phyloP scores from a whole-genome alignment of 2,888 invertebrate species.

The Melanophora roralis region DNA sequence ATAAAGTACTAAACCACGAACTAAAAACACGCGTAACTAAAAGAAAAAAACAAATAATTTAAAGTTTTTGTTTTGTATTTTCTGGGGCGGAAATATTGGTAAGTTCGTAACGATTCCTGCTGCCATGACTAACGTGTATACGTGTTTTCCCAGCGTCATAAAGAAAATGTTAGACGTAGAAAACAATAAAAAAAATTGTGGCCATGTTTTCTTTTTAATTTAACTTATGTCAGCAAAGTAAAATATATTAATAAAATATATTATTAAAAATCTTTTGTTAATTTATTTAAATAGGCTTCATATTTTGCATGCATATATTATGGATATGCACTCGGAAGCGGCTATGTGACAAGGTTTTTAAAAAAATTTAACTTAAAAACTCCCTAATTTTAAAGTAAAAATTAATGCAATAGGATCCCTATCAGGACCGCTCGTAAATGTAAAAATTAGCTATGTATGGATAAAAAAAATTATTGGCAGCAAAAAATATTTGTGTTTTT shows the following conservation, averaged over 20 bases:
- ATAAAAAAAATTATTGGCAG: no score
- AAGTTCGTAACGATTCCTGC: slow-evolving; percentile 41
- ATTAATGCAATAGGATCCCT: no score
- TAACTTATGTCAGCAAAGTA: slow-evolving; percentile 9
- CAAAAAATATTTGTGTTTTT: no score
- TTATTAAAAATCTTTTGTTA: slow-evolving; percentile 45
- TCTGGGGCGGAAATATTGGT: slow-evolving; percentile 58
- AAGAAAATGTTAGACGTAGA: background rate
- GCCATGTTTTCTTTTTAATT: slow-evolving; percentile 38
- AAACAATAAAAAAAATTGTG: slow-evolving; percentile 34
- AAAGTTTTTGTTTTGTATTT: slow-evolving; percentile 35
- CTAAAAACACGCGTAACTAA: background rate
- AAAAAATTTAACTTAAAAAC: no score
- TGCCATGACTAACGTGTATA: slow-evolving; percentile 31
- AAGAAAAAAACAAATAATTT: slow-evolving; percentile 29
- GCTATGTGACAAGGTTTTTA: no score
- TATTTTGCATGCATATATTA: slow-evolving; percentile 15
- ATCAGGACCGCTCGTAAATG: no score
- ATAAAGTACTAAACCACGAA: slow-evolving; percentile 1
- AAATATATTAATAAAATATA: slow-evolving; percentile 31
- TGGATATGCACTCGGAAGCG: no score
- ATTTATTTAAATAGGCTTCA: slow-evolving; percentile 3
- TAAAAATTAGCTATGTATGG: no score
- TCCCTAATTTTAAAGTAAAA: no score
- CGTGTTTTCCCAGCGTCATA: slow-evolving; percentile 32